phyloP scores from a whole-genome alignment of 2,888 invertebrate species.

The Tanypteryx hageni region DNA sequence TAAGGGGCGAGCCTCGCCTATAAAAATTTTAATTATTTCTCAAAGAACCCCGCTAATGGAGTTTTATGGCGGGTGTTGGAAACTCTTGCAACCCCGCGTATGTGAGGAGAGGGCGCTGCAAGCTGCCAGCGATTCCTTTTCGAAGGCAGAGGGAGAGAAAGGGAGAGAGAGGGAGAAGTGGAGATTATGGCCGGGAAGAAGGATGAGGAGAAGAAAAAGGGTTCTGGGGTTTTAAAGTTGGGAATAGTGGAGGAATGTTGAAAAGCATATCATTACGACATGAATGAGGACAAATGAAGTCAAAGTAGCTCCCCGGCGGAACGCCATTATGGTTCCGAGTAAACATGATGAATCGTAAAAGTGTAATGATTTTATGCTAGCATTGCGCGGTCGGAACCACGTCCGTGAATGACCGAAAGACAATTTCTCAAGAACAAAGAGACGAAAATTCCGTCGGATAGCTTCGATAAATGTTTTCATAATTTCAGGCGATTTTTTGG shows the following conservation, averaged over 20 bases:
- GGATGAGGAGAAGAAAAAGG: background rate
- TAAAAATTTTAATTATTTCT: slow-evolving; percentile 63
- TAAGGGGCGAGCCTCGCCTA: slow-evolving; percentile 15
- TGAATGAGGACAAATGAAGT: slow-evolving; percentile 18
- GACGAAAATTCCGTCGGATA: no score
- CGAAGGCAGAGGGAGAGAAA: background rate
- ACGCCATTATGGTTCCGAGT: background rate
- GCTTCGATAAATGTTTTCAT: no score
- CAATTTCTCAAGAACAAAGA: no score
- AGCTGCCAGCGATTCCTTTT: background rate
- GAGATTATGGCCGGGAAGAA: no score
- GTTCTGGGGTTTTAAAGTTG: background rate
- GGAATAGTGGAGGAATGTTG: slow-evolving; percentile 4
- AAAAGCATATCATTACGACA: background rate
- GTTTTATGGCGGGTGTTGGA: slow-evolving; percentile 37
- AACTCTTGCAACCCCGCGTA: background rate
- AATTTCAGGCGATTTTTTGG: no score
- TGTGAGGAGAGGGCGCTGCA: background rate
- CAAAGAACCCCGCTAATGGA: slow-evolving; percentile 61
- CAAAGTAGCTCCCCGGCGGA: background rate
- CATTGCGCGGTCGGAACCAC: background rate
- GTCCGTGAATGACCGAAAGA: background rate
- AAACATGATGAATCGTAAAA: background rate
- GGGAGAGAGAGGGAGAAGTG: no score
- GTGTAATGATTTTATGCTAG: background rate